Evolutionary conservation across 2,113 vertebrate genomes (phyloP), one percentile per base, ranked within the genome.

Genomic region (Thomomys bottae): DNA sequence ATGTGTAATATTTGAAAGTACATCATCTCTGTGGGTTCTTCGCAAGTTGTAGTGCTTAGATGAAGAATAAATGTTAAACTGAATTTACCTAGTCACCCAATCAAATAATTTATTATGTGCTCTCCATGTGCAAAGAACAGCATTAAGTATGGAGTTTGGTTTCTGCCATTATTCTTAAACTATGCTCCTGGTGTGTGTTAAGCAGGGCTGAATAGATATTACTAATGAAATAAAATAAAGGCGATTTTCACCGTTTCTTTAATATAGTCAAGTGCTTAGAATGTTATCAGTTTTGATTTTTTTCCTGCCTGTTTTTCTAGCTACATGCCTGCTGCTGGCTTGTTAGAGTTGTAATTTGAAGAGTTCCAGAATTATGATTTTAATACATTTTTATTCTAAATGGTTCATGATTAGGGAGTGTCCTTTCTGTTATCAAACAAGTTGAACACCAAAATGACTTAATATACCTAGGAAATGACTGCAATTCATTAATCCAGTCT

Each of bases 1-100:
- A 70, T 75, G 61, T 96, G 80, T 87, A 95, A 94, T 93, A 92
- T 95, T 87, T 89, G 68, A 95, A 96, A 95, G 90, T 94, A 92
- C 84, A 94, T 90, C 77, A 82, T 84, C 83, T 93, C 77, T 92
- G 76, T 82, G 88, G 73, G 68, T 92, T 84, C 64, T 94, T 92
- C 68, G 63, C 61, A 96, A 96, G 88, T 90, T 94, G 61, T 59
- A 76, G 68, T 88, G 88, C 57, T 96, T 90, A 93, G 82, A 81
- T 79, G 92, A 93, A 94, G 84, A 94, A 94, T 93, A 90, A 95
- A 96, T 80, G 68, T 94, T 87, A 95, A 95, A 90, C 70, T 63
- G 49, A 78, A 82, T 78, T 94, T 49, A 92, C 42, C 75, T 38
- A 83, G 72, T 68, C 42, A 94, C 77, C 84, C 88, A 91, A 90